Evolutionary conservation across 1,140 invertebrate species (phyloP).

Genomic region (Lordiphosa mommai): DNA sequence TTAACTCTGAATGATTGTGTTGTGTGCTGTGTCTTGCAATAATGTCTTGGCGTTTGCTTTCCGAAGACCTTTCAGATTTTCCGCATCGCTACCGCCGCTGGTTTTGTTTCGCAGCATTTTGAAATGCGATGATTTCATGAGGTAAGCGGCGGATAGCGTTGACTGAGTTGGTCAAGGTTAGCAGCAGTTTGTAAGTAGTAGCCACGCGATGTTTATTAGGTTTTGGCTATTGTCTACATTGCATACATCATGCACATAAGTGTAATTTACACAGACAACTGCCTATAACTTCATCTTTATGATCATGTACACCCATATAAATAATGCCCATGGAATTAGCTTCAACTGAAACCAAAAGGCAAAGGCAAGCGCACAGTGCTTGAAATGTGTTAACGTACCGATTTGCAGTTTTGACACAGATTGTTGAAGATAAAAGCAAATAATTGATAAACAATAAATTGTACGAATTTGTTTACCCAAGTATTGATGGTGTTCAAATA

Average conservation of each 20-base stretch:
- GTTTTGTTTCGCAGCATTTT: constrained; percentile 44
- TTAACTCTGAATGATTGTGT: constrained; percentile 2
- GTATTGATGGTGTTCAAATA: too few relatives aligned
- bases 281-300: constrained; percentile 43
- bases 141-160: constrained; percentile 17
- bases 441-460: too few relatives aligned
- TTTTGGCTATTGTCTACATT: constrained; percentile 36
- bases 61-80: constrained; percentile 62
- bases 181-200: not conserved
- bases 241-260: constrained; percentile 26
- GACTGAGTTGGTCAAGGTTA: constrained; percentile 68
- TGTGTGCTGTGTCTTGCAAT: too few relatives aligned
- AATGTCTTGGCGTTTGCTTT: not conserved
- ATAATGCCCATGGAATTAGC: constrained; percentile 36
- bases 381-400: too few relatives aligned
- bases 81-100: constrained; percentile 46
- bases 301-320: not conserved
- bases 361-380: too few relatives aligned
- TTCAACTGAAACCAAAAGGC: constrained; percentile 17
- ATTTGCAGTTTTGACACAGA: too few relatives aligned
- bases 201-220: constrained; percentile 31
- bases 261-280: constrained; percentile 37
- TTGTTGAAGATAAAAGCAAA: too few relatives aligned
- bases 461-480: too few relatives aligned
- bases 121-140: constrained; percentile 61